A percentile compares a stretch with the other conserved stretches of the same genome.
Conservation (phyloP, 2,113 vertebrate species). For the Peromyscus leucopus region DNA sequence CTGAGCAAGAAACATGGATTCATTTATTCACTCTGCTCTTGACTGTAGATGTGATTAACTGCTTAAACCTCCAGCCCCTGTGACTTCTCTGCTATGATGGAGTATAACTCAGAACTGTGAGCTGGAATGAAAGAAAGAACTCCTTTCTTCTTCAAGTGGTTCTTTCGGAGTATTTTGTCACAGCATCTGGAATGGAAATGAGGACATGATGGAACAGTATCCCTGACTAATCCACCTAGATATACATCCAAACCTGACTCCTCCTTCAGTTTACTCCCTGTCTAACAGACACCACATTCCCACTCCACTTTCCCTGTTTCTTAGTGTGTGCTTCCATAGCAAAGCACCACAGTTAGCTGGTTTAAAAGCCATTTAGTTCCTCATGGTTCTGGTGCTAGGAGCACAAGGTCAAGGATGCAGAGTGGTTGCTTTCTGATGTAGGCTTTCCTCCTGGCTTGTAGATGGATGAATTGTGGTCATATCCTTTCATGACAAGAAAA, state of each 20-base stretch:
- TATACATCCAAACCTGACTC: neutral
- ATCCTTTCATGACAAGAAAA: no score
- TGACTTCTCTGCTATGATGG: neutral
- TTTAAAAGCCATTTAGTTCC: neutral
- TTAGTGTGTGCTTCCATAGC: neutral
- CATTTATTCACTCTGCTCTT: neutral
- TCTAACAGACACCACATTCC: neutral
- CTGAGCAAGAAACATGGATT: neutral
- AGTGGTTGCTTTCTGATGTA: neutral
- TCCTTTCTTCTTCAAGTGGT: neutral
- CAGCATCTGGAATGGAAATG: neutral
- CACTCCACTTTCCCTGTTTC: neutral
- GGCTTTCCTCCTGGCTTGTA: neutral
- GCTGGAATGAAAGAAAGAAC: neutral
- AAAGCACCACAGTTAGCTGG: neutral
- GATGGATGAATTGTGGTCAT: neutral
- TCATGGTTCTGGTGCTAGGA: neutral
- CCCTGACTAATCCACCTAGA: neutral
- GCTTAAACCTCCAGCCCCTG: neutral
- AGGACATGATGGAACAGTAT: neutral
- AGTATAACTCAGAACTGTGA: neutral
- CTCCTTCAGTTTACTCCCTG: neutral
- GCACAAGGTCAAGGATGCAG: neutral
- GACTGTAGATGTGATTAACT: neutral
- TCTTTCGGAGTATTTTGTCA: neutral